A percentile compares a stretch with the other conserved stretches of the same genome.
phyloP scores from a whole-genome alignment of 2,797 vertebrate species.

The Psittacula derbiana region DNA sequence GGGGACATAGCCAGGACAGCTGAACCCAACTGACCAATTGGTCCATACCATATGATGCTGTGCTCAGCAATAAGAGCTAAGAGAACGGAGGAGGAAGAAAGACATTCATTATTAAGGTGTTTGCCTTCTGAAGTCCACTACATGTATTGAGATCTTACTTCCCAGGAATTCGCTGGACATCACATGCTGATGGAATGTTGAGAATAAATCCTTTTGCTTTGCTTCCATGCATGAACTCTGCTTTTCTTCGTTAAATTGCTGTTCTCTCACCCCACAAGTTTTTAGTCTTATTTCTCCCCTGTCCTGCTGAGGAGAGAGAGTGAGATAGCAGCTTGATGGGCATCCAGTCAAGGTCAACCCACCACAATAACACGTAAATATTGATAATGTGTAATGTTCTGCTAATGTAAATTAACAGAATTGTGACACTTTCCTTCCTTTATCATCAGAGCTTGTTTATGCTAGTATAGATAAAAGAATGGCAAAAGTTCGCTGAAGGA shows the following conservation, averaged over 20 bases:
- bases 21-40: not conserved
- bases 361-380: not conserved
- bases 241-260: not conserved
- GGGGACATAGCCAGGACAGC: not conserved
- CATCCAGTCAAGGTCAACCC: not conserved
- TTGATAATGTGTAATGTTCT: not conserved
- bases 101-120: no score
- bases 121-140: not conserved
- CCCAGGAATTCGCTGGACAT: not conserved
- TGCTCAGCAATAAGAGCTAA: not conserved
- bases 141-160: accelerated
- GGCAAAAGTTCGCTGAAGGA: not conserved
- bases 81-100: not conserved
- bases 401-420: not conserved
- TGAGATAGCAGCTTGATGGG: accelerated
- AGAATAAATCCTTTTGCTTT: not conserved
- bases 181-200: not conserved
- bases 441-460: not conserved
- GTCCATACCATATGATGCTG: not conserved
- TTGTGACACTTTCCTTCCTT: not conserved
- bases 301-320: not conserved
- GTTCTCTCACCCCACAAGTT: not conserved
- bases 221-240: not conserved
- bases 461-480: not conserved
- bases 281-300: not conserved